Conservation (phyloP, 1,140 invertebrate genomes). For the Drosophila ironensis region DNA sequence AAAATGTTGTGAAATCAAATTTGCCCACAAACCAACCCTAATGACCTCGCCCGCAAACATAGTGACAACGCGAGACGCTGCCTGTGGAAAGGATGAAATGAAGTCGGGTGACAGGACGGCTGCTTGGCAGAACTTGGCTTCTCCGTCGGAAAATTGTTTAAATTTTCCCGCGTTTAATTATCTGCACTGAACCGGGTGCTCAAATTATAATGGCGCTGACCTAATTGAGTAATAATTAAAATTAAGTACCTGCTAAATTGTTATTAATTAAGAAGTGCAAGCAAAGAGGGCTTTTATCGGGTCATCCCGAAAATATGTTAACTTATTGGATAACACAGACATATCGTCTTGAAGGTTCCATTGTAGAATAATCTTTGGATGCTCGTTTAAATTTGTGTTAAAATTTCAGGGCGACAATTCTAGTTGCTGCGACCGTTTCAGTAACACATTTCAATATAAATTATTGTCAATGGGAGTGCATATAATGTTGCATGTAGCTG, state of each 20-base stretch:
- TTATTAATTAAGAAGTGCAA: constrained; percentile 70
- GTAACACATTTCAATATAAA: constrained; percentile 71
- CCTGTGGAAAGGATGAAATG: constrained; percentile 17
- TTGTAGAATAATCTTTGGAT: too few species aligned
- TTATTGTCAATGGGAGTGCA: constrained; percentile 73
- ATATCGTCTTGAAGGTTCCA: too few species aligned
- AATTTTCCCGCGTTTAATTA: constrained; percentile 46
- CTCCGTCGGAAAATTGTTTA: constrained; percentile 60
- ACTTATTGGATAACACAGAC: too few species aligned
- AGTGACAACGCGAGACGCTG: constrained; percentile 15
- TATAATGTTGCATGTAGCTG: constrained; percentile 63
- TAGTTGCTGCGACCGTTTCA: too few species aligned
- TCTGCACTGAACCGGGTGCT: constrained; percentile 38
- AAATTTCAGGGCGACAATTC: too few species aligned
- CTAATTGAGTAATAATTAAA: constrained; percentile 79
- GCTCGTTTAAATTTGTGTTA: too few species aligned
- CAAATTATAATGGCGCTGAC: constrained; percentile 64
- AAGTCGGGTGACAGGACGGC: neutral
- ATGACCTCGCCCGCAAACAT: constrained; percentile 43
- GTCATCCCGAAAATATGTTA: too few species aligned
- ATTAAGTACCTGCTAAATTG: constrained; percentile 75
- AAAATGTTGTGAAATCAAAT: constrained; percentile 79
- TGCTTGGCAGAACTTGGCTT: constrained; percentile 1
- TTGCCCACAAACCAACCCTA: constrained; percentile 70
- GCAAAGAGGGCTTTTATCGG: too few species aligned